Percentiles rank a stretch among this genome's conserved stretches.
These are phyloP conservation scores for Bos javanicus DNA, from an alignment of 2,113 vertebrate genomes.

Conservation along the genomic window DNA sequence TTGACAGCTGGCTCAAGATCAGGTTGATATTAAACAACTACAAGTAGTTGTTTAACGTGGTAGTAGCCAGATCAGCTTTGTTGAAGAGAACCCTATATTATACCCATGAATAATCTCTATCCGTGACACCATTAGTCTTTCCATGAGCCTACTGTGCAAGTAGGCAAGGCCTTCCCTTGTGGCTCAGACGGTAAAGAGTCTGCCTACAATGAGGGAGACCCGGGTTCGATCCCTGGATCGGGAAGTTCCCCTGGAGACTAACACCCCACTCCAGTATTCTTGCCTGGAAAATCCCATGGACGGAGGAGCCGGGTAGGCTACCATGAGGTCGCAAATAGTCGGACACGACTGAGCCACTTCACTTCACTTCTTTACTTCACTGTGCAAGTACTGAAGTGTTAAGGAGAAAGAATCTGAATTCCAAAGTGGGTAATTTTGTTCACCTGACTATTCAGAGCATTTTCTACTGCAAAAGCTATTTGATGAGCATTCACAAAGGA, in stretches of 20 bases:
- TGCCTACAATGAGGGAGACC: no score
- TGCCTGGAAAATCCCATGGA: no score
- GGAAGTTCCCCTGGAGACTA: no score
- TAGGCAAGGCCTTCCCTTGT: no score
- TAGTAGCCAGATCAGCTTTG: background rate
- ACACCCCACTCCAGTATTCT: no score
- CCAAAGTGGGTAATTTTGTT: background rate
- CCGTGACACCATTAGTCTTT: background rate
- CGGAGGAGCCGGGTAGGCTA: no score
- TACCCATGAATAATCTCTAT: background rate
- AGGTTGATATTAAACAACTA: background rate
- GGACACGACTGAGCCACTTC: no score
- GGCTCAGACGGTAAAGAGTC: no score
- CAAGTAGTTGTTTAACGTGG: background rate
- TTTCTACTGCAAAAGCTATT: background rate
- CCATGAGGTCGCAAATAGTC: no score
- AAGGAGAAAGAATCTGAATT: conserved; percentile 1
- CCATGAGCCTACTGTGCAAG: background rate
- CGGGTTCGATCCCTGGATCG: no score
- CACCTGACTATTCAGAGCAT: background rate
- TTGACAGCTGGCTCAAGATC: background rate
- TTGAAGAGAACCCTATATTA: background rate
- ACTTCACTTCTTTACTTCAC: no score
- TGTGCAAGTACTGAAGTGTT: background rate
- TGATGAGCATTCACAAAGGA: background rate